Evolutionary conservation across 2,888 invertebrate genomes (phyloP).

Genomic region (Drosophila barbarae): DNA sequence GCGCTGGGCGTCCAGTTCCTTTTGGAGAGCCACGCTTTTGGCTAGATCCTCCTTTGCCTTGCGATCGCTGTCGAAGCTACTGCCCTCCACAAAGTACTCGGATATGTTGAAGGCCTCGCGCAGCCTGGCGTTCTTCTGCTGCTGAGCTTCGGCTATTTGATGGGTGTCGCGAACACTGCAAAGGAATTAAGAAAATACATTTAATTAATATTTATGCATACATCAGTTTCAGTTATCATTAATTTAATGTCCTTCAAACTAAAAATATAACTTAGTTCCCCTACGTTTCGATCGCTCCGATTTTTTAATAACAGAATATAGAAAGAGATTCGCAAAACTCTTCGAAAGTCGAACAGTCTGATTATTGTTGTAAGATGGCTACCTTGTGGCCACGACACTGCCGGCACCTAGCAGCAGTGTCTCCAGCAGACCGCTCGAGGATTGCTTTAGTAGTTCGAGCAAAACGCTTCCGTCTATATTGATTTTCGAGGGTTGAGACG

Average conservation of each 20-base stretch:
- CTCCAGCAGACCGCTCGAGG: constrained; percentile 58
- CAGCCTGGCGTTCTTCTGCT: constrained; percentile 95
- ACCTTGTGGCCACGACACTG: constrained; percentile 57
- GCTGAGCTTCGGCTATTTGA: constrained; percentile 96
- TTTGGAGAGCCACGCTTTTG: constrained; percentile 79
- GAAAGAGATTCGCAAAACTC: too few species aligned
- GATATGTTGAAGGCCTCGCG: constrained; percentile 97
- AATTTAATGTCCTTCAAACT: not conserved
- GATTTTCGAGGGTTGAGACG: constrained; percentile 17
- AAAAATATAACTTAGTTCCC: too few species aligned
- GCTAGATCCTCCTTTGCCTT: constrained; percentile 81
- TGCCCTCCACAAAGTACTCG: constrained; percentile 95
- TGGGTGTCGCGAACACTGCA: constrained; percentile 95
- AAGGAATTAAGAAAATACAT: not conserved
- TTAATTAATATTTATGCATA: not conserved
- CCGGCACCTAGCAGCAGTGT: constrained; percentile 61
- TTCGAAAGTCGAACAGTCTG: not conserved
- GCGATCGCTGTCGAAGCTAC: constrained; percentile 92
- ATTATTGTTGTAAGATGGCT: constrained; percentile 9
- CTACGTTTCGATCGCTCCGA: too few species aligned
- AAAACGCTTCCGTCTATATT: constrained; percentile 52
- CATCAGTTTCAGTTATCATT: not conserved
- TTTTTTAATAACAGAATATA: too few species aligned
- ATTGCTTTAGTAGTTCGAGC: constrained; percentile 64
- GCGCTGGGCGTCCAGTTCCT: constrained; percentile 80